These are phyloP conservation scores for Operophtera brumata DNA, from an alignment of 2,888 invertebrate genomes.

Conservation along the genomic window DNA sequence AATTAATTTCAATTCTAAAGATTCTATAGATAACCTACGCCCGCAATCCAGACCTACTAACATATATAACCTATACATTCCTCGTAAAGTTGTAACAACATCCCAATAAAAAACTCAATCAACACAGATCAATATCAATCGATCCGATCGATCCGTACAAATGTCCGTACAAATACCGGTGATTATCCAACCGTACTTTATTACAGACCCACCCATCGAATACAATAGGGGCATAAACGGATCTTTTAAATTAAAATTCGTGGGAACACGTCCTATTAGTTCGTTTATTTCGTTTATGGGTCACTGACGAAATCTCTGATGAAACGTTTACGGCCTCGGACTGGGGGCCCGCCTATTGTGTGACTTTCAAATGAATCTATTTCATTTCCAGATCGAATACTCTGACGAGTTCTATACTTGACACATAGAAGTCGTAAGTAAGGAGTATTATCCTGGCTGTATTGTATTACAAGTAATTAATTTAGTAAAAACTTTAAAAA, in stretches of 20 bases:
- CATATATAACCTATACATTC: not conserved
- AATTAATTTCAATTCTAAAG: too few species aligned
- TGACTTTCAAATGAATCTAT: not conserved
- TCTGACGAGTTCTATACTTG: too few species aligned
- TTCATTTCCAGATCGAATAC: not conserved
- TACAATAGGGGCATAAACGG: conserved; percentile 31
- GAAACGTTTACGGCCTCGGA: conserved; percentile 11
- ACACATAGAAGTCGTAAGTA: too few species aligned
- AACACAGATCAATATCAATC: conserved; percentile 34
- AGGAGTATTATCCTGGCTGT: too few species aligned
- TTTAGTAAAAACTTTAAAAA: too few species aligned
- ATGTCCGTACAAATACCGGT: conserved; percentile 40
- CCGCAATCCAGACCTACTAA: not conserved
- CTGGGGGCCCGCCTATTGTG: not conserved
- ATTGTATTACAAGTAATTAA: too few species aligned
- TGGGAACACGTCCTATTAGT: conserved; percentile 47
- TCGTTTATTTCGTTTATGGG: conserved; percentile 33
- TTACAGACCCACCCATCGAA: conserved; percentile 45
- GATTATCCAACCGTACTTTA: conserved; percentile 58
- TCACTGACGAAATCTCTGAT: conserved; percentile 29
- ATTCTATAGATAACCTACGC: not conserved
- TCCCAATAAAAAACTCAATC: conserved; percentile 35
- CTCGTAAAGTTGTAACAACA: conserved; percentile 1
- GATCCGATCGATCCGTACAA: conserved; percentile 43
- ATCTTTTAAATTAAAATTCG: conserved; percentile 46